A percentile compares a stretch with the other conserved stretches of the same genome.
phyloP scores from a whole-genome alignment of 1,140 invertebrate genomes.

The Hydropsyche tenuis region DNA sequence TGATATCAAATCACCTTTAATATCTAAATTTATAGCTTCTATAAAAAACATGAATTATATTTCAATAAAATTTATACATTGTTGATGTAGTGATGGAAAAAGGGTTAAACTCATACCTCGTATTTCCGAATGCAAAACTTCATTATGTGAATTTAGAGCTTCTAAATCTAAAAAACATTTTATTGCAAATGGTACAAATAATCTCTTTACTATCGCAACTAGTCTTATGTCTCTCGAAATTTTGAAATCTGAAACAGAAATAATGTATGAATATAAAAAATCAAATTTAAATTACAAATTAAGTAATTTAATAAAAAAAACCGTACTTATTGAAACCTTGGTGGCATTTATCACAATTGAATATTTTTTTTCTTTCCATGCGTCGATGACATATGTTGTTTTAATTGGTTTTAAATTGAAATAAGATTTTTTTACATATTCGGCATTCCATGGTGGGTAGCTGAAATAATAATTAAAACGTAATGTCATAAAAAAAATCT shows the following conservation, averaged over 20 bases:
- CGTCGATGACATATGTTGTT: slow-evolving; percentile 36
- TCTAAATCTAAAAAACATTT: slow-evolving; percentile 19
- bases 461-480: slow-evolving; percentile 12
- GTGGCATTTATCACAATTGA: slow-evolving; percentile 41
- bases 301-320: slow-evolving; percentile 22
- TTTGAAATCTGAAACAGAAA: slow-evolving; percentile 35
- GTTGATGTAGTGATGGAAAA: too few relatives aligned
- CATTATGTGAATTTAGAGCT: slow-evolving; percentile 20
- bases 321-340: slow-evolving; percentile 43
- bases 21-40: too few relatives aligned
- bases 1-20: too few relatives aligned
- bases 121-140: slow-evolving; percentile 27
- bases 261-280: slow-evolving; percentile 4
- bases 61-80: too few relatives aligned
- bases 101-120: too few relatives aligned
- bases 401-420: slow-evolving; percentile 36
- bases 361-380: slow-evolving; percentile 45
- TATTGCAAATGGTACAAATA: slow-evolving; percentile 34
- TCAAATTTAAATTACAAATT: background rate
- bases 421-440: slow-evolving; percentile 36
- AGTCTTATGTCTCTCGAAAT: slow-evolving; percentile 41
- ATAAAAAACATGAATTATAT: too few relatives aligned
- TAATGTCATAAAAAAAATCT: too few relatives aligned
- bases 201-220: slow-evolving; percentile 17
- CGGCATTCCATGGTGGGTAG: slow-evolving; percentile 26